Base-by-base conservation (phyloP, 2,888 invertebrate species). In the Myopa tessellatipennis region DNA sequence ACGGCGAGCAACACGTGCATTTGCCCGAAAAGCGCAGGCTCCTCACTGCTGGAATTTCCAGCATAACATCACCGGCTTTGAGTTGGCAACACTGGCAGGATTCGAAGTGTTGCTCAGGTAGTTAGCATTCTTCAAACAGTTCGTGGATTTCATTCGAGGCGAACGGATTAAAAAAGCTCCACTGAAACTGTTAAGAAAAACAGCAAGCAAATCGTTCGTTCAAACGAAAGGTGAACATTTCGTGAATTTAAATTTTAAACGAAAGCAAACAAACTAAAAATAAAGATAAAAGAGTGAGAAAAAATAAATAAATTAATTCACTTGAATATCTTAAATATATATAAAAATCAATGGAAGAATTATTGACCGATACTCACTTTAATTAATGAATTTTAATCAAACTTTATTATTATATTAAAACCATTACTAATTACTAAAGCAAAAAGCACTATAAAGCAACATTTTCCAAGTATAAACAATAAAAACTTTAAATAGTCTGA, bases 1-100 rank as follows among this genome's bases (percentile, higher is more conserved):
- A 65, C 36, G 36, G 4, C 2, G 5, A 34, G 34, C 61, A 60
- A 60, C 60, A 72, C 72, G 72, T 72, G 72, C 72, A 4, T 18
- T n/a, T 26, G 7, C 36, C 72, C 34, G 0, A n/a, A 58, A 16
- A 14, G 72, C 72, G 72, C 72, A 72, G 34, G n/a, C 40, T n/a
- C 18, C 26, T 14, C 16, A 12, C 71, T 72, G 72, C 71, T 72
- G 72, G 72, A 72, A 72, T 14, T 72, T 72, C 72, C 72, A 72
- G 72, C 40, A 26, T 18, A 8, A 38, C 58, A 58, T 58, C 61
- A 55, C 10, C 55, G 16, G 14, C 55, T 55, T 45, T 3, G 10
- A 45, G 55, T 38, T 18, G 55, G 16, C 58, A 40, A 61, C 58
- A 58, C 18, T 61, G 10, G 18, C 61, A 72, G 16, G 36, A 65